A percentile compares a stretch with the other conserved stretches of the same genome.
Conservation (phyloP, 2,797 vertebrate genomes). For the Alauda arvensis region DNA sequence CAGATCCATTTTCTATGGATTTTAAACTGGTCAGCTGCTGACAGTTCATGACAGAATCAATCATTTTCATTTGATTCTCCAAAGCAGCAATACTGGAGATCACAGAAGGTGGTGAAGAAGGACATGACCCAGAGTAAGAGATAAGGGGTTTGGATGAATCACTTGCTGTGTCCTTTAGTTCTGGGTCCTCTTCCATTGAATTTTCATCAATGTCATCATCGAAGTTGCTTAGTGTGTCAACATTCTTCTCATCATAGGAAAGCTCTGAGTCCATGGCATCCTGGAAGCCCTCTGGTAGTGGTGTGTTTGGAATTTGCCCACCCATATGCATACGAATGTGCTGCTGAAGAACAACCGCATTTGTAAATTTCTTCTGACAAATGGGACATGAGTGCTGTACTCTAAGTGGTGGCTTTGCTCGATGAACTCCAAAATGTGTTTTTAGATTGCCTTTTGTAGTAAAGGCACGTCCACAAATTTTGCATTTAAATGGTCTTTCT, state of each 20-base stretch:
- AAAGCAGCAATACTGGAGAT: constrained; percentile 96
- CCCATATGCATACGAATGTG: constrained; percentile 99
- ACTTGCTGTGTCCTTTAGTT: constrained; percentile 80
- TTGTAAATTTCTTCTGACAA: constrained; percentile 99
- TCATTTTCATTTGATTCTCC: constrained; percentile 99
- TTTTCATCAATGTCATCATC: constrained; percentile 93
- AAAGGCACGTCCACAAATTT: constrained; percentile 97
- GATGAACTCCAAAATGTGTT: constrained; percentile 98
- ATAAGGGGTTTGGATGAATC: constrained; percentile 81
- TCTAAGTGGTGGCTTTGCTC: constrained; percentile 94
- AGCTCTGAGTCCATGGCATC: constrained; percentile 90
- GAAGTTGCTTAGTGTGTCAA: constrained; percentile 88
- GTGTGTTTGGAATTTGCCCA: constrained; percentile 96
- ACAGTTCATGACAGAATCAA: constrained; percentile 89
- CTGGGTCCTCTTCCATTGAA: constrained; percentile 89
- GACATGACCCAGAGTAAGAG: constrained; percentile 80
- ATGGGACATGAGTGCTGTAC: constrained; percentile 99
- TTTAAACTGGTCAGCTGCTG: constrained; percentile 82
- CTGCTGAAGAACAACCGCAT: constrained; percentile 96
- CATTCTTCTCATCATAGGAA: constrained; percentile 88
- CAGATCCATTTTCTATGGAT: constrained; percentile 83
- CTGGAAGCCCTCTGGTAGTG: constrained; percentile 88
- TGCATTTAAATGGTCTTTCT: constrained; percentile 98
- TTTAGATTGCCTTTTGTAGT: constrained; percentile 99
- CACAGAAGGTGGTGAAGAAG: constrained; percentile 89